Percentiles rank a stretch among this genome's conserved stretches.
phyloP scores from a whole-genome alignment of 2,888 invertebrate genomes.

The Rhodophaea formosa region DNA sequence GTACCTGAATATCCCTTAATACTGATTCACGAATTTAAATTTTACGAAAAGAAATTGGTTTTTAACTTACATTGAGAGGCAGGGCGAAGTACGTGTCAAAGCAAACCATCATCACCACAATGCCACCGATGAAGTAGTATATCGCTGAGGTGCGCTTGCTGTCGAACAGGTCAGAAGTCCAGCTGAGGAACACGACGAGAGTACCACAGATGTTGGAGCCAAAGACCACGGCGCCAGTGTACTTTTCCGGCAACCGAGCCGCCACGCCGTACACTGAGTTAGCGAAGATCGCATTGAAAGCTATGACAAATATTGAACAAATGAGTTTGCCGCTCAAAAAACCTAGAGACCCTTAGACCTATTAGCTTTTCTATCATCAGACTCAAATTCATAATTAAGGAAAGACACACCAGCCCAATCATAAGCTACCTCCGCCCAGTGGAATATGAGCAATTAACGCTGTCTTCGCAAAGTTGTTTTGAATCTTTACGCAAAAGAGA shows the following conservation, averaged over 20 bases:
- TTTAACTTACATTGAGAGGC: slow-evolving; percentile 94
- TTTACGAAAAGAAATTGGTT: too few species aligned
- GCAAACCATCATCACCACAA: slow-evolving; percentile 93
- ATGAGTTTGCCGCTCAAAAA: too few species aligned
- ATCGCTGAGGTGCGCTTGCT: slow-evolving; percentile 94
- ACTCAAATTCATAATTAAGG: too few species aligned
- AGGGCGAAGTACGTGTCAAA: slow-evolving; percentile 98
- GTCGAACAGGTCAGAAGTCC: slow-evolving; percentile 84
- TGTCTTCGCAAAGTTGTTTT: too few species aligned
- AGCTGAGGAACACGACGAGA: slow-evolving; percentile 88
- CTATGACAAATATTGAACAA: slow-evolving; percentile 39
- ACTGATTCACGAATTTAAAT: too few species aligned
- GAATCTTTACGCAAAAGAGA: too few species aligned
- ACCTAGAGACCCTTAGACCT: too few species aligned
- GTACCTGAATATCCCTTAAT: too few species aligned
- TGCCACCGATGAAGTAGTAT: slow-evolving; percentile 97
- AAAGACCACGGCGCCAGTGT: slow-evolving; percentile 96
- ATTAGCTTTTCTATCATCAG: too few species aligned
- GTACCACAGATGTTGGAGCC: slow-evolving; percentile 96
- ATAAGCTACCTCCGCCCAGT: too few species aligned
- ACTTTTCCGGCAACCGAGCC: slow-evolving; percentile 93
- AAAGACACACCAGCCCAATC: too few species aligned
- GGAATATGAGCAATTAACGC: too few species aligned
- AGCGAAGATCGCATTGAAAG: slow-evolving; percentile 93
- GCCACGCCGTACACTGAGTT: slow-evolving; percentile 98